Evolutionary conservation across 2,113 vertebrate species (phyloP).

Genomic region (Choloepus hoffmanni): DNA sequence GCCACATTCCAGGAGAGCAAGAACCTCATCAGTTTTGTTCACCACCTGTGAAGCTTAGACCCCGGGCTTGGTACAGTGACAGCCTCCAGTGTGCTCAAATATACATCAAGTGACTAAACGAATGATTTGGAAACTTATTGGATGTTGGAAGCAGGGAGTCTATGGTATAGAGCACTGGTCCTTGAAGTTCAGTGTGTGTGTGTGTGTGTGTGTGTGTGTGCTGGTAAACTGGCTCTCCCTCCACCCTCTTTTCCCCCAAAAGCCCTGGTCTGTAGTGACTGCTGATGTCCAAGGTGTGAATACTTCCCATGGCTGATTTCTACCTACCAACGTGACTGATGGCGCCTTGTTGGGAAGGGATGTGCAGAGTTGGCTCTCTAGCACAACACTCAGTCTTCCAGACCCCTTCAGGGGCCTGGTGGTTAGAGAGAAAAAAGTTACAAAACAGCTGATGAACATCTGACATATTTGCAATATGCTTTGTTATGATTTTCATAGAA

Average conservation of each 20-base stretch:
- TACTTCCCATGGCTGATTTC: not conserved
- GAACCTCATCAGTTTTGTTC: not conserved
- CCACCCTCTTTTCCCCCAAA: not conserved
- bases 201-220: no score
- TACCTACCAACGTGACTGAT: not conserved
- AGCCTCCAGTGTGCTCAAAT: not conserved
- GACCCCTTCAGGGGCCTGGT: not conserved
- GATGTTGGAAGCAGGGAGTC: not conserved
- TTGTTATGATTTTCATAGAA: not conserved
- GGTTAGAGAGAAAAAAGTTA: not conserved
- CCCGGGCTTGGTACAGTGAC: not conserved
- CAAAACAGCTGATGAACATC: not conserved
- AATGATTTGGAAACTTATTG: not conserved
- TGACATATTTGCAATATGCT: not conserved
- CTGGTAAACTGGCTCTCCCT: not conserved
- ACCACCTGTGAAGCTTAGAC: no score
- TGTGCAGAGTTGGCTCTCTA: fast-evolving
- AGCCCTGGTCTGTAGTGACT: not conserved
- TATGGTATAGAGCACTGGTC: not conserved
- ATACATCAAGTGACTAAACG: no score
- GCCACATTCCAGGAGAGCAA: not conserved
- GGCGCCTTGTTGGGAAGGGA: not conserved
- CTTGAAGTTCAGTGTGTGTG: not conserved
- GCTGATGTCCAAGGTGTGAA: not conserved
- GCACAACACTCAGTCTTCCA: not conserved